Evolutionary conservation across 2,113 vertebrate species (phyloP), one percentile per base, ranked within the genome.

Genomic region (Cairina moschata): DNA sequence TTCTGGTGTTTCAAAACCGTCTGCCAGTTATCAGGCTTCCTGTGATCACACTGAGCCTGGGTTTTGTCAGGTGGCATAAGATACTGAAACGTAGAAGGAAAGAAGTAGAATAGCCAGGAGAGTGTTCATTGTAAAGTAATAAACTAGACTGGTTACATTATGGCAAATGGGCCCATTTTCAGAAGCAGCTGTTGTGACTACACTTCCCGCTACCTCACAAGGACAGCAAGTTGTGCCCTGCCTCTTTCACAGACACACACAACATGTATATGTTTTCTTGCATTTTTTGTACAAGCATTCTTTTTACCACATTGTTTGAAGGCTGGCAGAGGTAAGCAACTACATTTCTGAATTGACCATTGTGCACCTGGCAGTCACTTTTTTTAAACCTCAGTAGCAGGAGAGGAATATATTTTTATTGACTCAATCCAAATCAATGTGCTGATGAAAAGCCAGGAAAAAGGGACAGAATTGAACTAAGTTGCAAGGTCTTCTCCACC

Each of bases 1-100:
- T 75, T 66, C 40, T 54, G 25, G 2, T 13, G 25, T 81, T 59
- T 66, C 15, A 66, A 38, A 81, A 58, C 36, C 29, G 63, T 81
- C 29, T 77, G 74, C 32, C 54, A 40, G 36, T 67, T 60, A 15
- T 69, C 36, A 76, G 60, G 42, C 79, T 88, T 76, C 59, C 46
- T 38, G 36, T 17, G 32, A 32, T 40, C 1, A 1, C 1, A 1
- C 17, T 32, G 17, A 38, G 63, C 54, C n/a, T 75, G n/a, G 23
- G 15, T 60, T 93, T 91, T 87, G 55, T n/a, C 34, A 52, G 62
- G 44, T 78, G 29, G 11, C 13, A 1, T 14, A 65, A 56, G 71
- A n/a, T 23, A 25, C 38, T 52, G 74, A 42, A 40, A 55, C 23
- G 28, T 2, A 31, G 63, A 91, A 83, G 25, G 50, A 50, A 58